Evolutionary conservation across 2,113 vertebrate species (phyloP), one percentile per base, ranked within the genome.

Genomic region (Carollia perspicillata): DNA sequence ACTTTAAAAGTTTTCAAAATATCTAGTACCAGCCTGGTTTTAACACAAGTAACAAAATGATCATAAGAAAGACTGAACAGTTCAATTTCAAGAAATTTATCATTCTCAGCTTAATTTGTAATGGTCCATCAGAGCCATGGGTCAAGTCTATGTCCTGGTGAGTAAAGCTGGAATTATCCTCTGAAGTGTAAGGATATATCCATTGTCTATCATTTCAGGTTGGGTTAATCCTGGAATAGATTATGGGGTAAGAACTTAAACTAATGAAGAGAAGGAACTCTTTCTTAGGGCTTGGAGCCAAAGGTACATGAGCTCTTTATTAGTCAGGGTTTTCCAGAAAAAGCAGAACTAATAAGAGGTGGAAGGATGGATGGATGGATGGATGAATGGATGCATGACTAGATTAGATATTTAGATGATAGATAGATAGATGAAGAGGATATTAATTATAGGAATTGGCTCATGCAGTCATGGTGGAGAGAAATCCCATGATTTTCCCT

Each of bases 1-100:
- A 65, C 51, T 84, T 84, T 68, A 86, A n/a, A 85, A 74, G 90
- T 53, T 86, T 80, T 60, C 28, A 95, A 78, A 68, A 86, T 71
- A 17, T n/a, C 14, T 11, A 83, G 40, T 60, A 71, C 18, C 58
- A 72, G 9, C 58, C n/a, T 91, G 0, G 2, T 88, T 83, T 92
- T 66, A 66, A 71, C 71, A 16, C 30, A 84, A 80, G 14, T 51
- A 69, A 60, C 12, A 91, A 37, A 40, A 10, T 71, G 10, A 84
- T 65, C 37, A 49, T 49, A 51, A 51, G 37, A 83, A 91, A 84
- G 23, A 77, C 4, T 10, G 5, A 78, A 78, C 18, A 77, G 28
- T 20, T 85, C 5, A 18, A 33, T 89, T 94, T 83, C 22, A 33
- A 17, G 16, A 80, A 89, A 86, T 79, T 79, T 65, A 86, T 18